Evolutionary conservation across 2,797 vertebrate genomes (phyloP).

Genomic region (Meda fulgida): DNA sequence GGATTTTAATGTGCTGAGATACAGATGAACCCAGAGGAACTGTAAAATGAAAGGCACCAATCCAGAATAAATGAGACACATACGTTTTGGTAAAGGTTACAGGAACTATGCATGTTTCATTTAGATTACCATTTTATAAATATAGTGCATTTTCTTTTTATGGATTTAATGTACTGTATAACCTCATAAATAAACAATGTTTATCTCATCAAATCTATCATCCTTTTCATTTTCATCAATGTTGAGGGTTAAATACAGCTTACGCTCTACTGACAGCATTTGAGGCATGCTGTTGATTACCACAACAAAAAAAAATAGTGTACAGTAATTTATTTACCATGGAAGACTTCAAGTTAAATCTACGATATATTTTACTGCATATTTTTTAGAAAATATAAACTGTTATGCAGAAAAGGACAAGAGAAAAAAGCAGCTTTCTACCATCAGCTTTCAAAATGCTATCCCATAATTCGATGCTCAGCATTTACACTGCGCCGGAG

Average conservation of each 20-base stretch:
- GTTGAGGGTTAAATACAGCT: not conserved
- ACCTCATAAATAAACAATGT: constrained; percentile 10
- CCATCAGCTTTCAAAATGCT: constrained; percentile 11
- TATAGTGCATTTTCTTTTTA: constrained; percentile 17
- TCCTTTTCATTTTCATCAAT: not conserved
- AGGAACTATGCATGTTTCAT: constrained; percentile 9
- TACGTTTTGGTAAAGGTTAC: not conserved
- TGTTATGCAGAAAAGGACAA: not conserved
- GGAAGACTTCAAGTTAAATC: not conserved
- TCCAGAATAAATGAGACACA: constrained; percentile 43
- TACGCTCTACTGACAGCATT: constrained; percentile 1
- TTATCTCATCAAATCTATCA: not conserved
- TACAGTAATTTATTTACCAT: not conserved
- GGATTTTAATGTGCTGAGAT: constrained; percentile 56
- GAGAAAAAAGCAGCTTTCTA: not conserved
- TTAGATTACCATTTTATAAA: not conserved
- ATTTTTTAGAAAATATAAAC: constrained; percentile 1
- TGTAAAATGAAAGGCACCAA: constrained; percentile 40
- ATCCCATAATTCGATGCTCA: constrained; percentile 31
- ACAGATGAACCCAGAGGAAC: constrained; percentile 25
- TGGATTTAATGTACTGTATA: constrained; percentile 15
- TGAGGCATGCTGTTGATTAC: not conserved
- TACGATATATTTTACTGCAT: not conserved
- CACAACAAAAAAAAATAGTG: not conserved
- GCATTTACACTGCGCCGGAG: constrained; percentile 7